phyloP scores from a whole-genome alignment of 2,888 invertebrate genomes.

The Volucella inflata region DNA sequence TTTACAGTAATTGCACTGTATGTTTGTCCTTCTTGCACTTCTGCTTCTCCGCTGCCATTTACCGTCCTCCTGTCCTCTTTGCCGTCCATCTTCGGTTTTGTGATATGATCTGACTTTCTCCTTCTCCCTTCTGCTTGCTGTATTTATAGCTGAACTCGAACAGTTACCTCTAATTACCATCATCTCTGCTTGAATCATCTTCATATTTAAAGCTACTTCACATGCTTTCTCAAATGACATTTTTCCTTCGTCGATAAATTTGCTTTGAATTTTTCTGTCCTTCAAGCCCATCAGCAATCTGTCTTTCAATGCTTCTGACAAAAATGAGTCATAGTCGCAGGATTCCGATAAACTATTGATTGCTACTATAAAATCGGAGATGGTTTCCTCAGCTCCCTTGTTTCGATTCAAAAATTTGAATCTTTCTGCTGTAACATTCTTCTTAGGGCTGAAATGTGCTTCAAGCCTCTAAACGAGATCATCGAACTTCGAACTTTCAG shows the following conservation, averaged over 20 bases:
- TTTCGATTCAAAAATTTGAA: conserved; percentile 11
- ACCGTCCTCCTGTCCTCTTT: not conserved
- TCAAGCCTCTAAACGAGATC: conserved; percentile 14
- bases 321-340: not conserved
- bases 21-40: conserved; percentile 13
- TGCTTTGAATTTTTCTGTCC: no score
- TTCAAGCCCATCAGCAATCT: conserved; percentile 28
- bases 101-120: not conserved
- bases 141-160: conserved; percentile 1
- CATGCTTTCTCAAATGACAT: conserved; percentile 37
- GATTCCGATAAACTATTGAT: conserved; percentile 7
- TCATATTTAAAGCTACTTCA: conserved; percentile 34
- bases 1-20: conserved; percentile 32
- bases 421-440: conserved; percentile 18
- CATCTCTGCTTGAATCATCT: conserved; percentile 30
- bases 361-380: conserved; percentile 3
- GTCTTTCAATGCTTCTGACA: conserved; percentile 29
- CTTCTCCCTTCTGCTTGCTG: not conserved
- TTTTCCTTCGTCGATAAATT: no score
- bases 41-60: not conserved
- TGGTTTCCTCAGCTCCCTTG: not conserved
- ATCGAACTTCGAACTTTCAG: no score
- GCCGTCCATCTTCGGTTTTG: not conserved
- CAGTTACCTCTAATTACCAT: conserved; percentile 2
- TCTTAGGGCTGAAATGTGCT: conserved; percentile 16